Percentiles rank a stretch among this genome's conserved stretches.
phyloP scores from a whole-genome alignment of 2,797 vertebrate genomes.

The Manis javanica region DNA sequence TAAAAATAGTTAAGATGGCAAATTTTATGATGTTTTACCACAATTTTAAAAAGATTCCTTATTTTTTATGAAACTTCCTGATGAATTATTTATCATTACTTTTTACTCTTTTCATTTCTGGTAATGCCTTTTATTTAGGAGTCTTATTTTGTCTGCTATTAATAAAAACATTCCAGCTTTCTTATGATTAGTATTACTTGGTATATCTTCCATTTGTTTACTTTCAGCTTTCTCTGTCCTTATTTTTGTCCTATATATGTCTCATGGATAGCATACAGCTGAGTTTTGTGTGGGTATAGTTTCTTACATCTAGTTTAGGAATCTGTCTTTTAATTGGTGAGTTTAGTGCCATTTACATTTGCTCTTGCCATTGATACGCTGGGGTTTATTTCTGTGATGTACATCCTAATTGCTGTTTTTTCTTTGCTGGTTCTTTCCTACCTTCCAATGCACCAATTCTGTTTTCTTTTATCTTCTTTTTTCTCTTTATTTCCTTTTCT shows the following conservation, averaged over 20 bases:
- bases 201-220: not conserved
- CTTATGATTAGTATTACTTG: not conserved
- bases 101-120: not conserved
- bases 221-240: not conserved
- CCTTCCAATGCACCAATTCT: not conserved
- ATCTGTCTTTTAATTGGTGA: constrained; percentile 14
- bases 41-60: not conserved
- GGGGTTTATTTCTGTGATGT: not conserved
- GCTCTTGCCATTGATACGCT: not conserved
- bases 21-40: not conserved
- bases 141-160: not conserved
- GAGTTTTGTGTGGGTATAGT: not conserved
- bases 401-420: not conserved
- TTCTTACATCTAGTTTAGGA: not conserved
- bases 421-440: not conserved
- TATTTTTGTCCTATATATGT: not conserved
- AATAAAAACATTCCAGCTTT: not conserved
- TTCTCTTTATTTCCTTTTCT: constrained; percentile 10
- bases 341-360: not conserved
- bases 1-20: not conserved
- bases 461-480: constrained; percentile 27
- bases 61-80: not conserved
- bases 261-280: not conserved
- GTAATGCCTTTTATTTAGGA: not conserved
- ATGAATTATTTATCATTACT: not conserved